Conservation (phyloP, 1,140 invertebrate species). For the Yoshiicerus persimilis region DNA sequence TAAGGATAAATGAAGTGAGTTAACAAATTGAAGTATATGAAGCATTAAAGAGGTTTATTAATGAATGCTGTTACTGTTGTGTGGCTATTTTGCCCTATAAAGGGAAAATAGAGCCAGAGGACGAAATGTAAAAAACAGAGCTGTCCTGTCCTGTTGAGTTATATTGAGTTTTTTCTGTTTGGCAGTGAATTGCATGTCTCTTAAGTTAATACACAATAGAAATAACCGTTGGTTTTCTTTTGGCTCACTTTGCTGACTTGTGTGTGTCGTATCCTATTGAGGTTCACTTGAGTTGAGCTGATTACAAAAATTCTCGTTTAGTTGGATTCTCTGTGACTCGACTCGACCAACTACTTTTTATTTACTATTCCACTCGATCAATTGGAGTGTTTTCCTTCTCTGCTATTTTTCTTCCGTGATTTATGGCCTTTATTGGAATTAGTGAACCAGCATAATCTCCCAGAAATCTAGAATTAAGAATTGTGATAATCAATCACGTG, state of each 20-base stretch:
- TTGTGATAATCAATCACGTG: no score
- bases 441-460: not conserved
- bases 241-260: not conserved
- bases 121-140: not conserved
- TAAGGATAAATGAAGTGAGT: no score
- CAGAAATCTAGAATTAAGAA: not conserved
- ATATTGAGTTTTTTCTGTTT: not conserved
- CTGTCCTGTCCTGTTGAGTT: not conserved
- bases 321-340: not conserved
- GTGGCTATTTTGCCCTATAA: not conserved
- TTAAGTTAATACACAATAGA: not conserved
- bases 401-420: not conserved
- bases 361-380: not conserved
- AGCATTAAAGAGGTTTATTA: no score
- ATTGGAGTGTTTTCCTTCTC: not conserved
- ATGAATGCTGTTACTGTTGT: not conserved
- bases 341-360: not conserved
- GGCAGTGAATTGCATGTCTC: not conserved
- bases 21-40: no score
- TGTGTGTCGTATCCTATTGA: not conserved
- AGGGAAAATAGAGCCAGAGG: not conserved
- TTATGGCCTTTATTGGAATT: not conserved
- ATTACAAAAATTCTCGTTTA: not conserved
- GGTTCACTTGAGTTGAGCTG: not conserved
- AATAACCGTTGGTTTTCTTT: not conserved